Evolutionary conservation across 2,888 invertebrate genomes (phyloP), one percentile per base, ranked within the genome.

Genomic region (Dorcus parallelipipedus): DNA sequence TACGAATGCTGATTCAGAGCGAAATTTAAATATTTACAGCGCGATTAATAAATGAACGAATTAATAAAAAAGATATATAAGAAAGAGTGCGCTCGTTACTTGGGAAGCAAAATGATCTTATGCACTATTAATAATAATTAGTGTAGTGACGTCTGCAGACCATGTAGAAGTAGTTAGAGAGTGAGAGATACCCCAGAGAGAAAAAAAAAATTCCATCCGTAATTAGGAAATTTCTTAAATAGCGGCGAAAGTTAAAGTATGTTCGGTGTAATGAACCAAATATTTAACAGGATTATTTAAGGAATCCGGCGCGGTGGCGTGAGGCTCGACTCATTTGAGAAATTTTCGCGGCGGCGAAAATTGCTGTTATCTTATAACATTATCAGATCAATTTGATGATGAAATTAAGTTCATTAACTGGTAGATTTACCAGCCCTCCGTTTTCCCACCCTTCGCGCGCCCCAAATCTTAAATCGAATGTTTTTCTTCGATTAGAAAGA

Each of bases 321-420:
- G 41, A 9, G 49, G 38, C 38, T 38, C 9, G 14, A 9, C 49
- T 43, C 26, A 41, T 40, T 50, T 17, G 55, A 49, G 55, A 49
- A 54, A 55, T 48, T 55, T 55, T 55, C 43, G 55, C 43, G 55
- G 55, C 43, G 55, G 55, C 49, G 49, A 42, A 55, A 55, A 49
- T 55, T 49, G 33, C 54, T 49, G 42, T 50, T 50, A 55, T 49
- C 49, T 55, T 49, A 55, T 55, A 43, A 41, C 49, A 55, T 55
- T 55, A 55, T 55, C 49, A 55, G 50, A 55, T 55, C 49, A 49
- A 55, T 55, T 49, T 33, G 26, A 20, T 14, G n/a, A 26, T 33
- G 17, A 50, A 55, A 54, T 54, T 54, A 54, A 49, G 26, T 48
- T 49, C 54, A 54, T 54, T 54, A 54, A 39, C 26, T 33, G 26